Conservation (phyloP, 1,140 invertebrate genomes). For the Trichonephila inaurata region DNA sequence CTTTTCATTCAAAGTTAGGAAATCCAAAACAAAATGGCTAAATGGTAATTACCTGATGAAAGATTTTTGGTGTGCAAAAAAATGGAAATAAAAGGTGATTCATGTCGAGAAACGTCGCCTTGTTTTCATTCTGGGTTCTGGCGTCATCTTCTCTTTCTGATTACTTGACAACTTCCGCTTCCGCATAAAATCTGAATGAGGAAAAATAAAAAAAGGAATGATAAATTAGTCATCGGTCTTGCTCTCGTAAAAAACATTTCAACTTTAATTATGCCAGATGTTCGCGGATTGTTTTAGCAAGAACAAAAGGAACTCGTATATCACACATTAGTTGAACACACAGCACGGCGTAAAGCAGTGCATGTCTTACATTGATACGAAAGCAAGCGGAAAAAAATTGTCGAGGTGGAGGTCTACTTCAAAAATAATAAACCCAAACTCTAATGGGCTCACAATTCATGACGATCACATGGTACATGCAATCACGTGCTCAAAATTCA, state of each 20-base stretch:
- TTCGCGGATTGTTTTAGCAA: neutral
- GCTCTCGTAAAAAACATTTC: constrained; percentile 25
- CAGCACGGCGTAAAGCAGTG: neutral
- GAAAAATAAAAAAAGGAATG: constrained; percentile 13
- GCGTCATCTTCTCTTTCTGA: constrained; percentile 8
- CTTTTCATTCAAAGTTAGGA: too few species aligned
- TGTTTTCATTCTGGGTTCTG: neutral
- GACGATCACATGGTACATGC: too few species aligned
- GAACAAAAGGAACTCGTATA: constrained; percentile 14
- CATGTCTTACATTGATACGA: neutral
- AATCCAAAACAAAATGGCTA: too few species aligned
- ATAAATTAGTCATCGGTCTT: constrained; percentile 36
- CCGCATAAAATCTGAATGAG: constrained; percentile 62
- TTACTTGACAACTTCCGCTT: constrained; percentile 60
- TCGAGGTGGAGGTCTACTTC: too few species aligned
- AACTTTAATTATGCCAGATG: constrained; percentile 18
- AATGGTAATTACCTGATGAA: constrained; percentile 30
- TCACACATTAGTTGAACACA: neutral
- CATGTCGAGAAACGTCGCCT: constrained; percentile 54
- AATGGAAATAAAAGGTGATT: constrained; percentile 25
- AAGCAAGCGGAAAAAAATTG: neutral
- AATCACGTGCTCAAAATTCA: too few species aligned
- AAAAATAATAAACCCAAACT: too few species aligned
- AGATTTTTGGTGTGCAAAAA: constrained; percentile 35
- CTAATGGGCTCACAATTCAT: too few species aligned